Evolutionary conservation across 2,888 invertebrate species (phyloP), one percentile per base, ranked within the genome.

Genomic region (Thereva unica): DNA sequence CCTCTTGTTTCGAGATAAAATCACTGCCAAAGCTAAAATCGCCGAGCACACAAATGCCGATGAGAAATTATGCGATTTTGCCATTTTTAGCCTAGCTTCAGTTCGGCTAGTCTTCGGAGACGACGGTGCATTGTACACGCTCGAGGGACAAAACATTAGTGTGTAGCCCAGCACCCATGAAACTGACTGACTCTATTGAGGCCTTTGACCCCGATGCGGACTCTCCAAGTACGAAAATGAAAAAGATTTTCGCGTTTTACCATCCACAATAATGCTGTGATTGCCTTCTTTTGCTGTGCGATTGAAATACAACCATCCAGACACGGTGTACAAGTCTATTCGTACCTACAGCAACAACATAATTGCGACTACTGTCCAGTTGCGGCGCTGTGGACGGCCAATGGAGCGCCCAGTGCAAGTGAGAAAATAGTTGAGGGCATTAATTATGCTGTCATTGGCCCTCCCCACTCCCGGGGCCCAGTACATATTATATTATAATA

Each of bases 21-120:
- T 23, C 34, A 12, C 6, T 5, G 23, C 35, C 10, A 5, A 23
- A 50, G 50, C 23, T 50, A 35, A 50, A 23, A 40, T 53, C 53
- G 53, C 9, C 9, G 5, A 40, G 37, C 37, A 55, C 37, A 57
- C 5, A 45, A 57, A 40, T 1, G 37, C 45, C 45, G 47, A 47
- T 45, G 47, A 57, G 37, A 35, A 45, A 35, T 45, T 44, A 57
- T 57, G 45, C 44, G 37, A 57, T 57, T 57, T 47, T 44, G 10
- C 55, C 37, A 37, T 57, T 57, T 57, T 42, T 23, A 23, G 23
- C 23, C 23, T 23, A 23, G 23, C 23, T 23, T 23, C 23, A 23
- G 23, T 23, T 23, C 23, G 23, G 23, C 23, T 23, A 59, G n/a
- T 8, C 4, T 50, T 8, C 23, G 35, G 35, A 56, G 34, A 44